Evolutionary conservation across 2,888 invertebrate species (phyloP).

Genomic region (Acronicta psi): DNA sequence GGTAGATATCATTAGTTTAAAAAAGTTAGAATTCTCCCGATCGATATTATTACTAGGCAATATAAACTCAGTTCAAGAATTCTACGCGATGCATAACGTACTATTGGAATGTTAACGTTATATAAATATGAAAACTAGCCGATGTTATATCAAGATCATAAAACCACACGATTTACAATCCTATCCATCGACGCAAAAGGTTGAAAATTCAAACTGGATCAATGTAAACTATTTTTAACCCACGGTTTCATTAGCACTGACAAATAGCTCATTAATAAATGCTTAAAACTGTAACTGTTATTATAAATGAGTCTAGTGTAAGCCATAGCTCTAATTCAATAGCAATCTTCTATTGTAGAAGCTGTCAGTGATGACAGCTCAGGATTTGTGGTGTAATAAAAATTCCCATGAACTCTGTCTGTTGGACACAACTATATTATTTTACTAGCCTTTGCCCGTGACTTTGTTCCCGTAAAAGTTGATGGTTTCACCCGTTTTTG

Average conservation of each 20-base stretch:
- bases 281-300: conserved; percentile 55
- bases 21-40: conserved; percentile 6
- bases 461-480: too few species aligned
- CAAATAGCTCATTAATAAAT: conserved; percentile 59
- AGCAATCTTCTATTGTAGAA: conserved; percentile 28
- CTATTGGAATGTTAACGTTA: conserved; percentile 38
- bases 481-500: too few species aligned
- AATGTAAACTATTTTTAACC: conserved; percentile 35
- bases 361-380: conserved; percentile 48
- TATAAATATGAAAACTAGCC: conserved; percentile 38
- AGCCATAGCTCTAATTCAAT: conserved; percentile 37
- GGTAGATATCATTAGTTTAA: too few species aligned
- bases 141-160: conserved; percentile 18
- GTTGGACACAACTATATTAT: conserved; percentile 1
- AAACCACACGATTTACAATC: conserved; percentile 20
- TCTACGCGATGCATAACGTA: conserved; percentile 32
- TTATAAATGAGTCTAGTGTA: conserved; percentile 57
- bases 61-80: conserved; percentile 29
- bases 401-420: background rate
- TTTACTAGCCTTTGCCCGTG: too few species aligned
- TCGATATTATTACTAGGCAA: conserved; percentile 37
- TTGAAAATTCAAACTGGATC: conserved; percentile 20
- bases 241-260: conserved; percentile 54
- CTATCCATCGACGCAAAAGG: conserved; percentile 16
- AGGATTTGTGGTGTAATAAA: conserved; percentile 19